Base-by-base conservation (phyloP, 2,797 vertebrate genomes). In the Platyrinchus mystaceus region DNA sequence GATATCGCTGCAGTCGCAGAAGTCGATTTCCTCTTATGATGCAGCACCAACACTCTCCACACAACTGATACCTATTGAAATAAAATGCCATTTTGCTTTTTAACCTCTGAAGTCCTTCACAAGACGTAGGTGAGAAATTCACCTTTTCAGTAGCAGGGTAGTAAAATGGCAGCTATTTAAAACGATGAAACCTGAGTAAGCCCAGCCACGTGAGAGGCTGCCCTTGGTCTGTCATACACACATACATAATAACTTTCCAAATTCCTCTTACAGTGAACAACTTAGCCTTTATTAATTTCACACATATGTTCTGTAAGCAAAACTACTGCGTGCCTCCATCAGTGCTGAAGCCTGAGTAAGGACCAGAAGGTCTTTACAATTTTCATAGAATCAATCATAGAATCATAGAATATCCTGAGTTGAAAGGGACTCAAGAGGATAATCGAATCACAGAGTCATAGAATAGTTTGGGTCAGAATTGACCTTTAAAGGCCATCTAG, bases 141-240 rank as follows among this genome's bases (percentile, higher is more conserved):
- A 73, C 30, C 60, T 41, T 79, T 93, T 56, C 37, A 88, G 59
- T 47, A 67, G 32, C 41, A 70, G 37, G 79, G 49, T 19, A 79
- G 46, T 75, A 39, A 76, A 79, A 67, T 6, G 19, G 69, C 18
- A 88, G 58, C 22, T 88, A 49, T 44, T 41, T 37, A 71, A 64
- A 88, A 93, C 50, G 58, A 34, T 84, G 44, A 78, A 90, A 88
- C n/a, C 5, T 43, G 56, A 78, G 32, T 36, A 37, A 63, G 43
- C 50, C 36, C 47, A 90, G 37, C 11, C 60, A 73, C 0, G 0
- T 15, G 28, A 69, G 16, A 69, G 56, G 46, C 49, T 81, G 66
- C 3, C 3, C 16, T 24, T 47, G 58, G 17, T 82, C 70, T 55
- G 70, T 53, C 85, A 41, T 81, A 58, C 17, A 74, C 22, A 70